These are phyloP conservation scores for Edolisoma coerulescens DNA, from an alignment of 2,113 vertebrate genomes.

Conservation along the genomic window DNA sequence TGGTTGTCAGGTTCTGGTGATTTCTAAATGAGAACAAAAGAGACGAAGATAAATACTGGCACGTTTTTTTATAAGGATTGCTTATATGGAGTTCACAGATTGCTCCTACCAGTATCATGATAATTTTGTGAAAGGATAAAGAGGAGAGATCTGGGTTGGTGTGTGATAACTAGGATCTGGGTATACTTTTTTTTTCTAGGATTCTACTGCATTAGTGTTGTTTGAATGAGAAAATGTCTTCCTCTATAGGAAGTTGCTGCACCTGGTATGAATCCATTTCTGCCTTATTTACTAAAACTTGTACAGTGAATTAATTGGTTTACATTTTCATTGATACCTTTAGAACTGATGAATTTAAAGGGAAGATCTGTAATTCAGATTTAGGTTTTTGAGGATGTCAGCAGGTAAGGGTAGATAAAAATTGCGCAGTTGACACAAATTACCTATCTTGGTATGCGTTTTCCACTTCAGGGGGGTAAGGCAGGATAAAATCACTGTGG, in stretches of 20 bases:
- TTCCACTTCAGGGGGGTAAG: neutral
- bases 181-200: neutral
- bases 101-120: neutral
- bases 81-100: neutral
- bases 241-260: neutral
- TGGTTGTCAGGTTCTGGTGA: neutral
- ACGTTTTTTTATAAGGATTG: neutral
- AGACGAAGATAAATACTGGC: fast-evolving
- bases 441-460: neutral
- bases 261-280: neutral
- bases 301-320: neutral
- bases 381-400: neutral
- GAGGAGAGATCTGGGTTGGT: neutral
- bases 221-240: neutral
- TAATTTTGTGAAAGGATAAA: neutral
- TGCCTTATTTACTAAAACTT: neutral
- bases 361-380: neutral
- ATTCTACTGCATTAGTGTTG: neutral
- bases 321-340: neutral
- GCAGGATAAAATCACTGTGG: neutral
- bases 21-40: neutral
- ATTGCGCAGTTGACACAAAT: neutral
- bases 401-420: neutral
- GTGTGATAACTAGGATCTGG: neutral
- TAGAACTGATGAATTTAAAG: neutral